Evolutionary conservation across 2,797 vertebrate species (phyloP).

Genomic region (Sebastes vulpes): DNA sequence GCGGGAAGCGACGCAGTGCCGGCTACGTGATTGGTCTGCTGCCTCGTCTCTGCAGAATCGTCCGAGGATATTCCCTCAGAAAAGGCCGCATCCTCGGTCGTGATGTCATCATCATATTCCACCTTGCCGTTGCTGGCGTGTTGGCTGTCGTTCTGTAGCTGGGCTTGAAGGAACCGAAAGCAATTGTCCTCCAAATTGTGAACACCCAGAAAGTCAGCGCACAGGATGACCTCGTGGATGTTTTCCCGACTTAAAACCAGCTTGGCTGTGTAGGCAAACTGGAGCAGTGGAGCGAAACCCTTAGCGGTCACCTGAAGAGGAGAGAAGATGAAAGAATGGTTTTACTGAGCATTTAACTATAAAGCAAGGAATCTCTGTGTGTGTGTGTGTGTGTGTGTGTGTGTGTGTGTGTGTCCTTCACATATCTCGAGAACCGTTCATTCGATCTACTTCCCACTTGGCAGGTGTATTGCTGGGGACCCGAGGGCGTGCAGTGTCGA

Average conservation of each 20-base stretch:
- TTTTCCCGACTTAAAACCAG: constrained; percentile 94
- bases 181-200: constrained; percentile 97
- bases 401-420: not conserved
- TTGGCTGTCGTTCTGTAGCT: constrained; percentile 90
- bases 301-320: constrained; percentile 91
- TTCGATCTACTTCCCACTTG: not conserved
- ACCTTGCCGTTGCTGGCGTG: constrained; percentile 84
- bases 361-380: not conserved
- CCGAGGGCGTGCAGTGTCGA: not conserved
- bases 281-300: constrained; percentile 94
- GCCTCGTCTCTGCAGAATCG: constrained; percentile 80
- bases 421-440: not conserved
- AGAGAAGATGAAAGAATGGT: not conserved
- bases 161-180: constrained; percentile 93
- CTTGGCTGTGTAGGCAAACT: constrained; percentile 98
- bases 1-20: constrained; percentile 55
- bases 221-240: constrained; percentile 95
- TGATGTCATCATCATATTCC: constrained; percentile 81
- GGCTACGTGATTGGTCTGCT: constrained; percentile 78
- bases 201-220: constrained; percentile 93
- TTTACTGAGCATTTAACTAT: not conserved
- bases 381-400: no score
- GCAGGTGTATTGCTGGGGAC: not conserved
- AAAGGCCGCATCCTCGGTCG: constrained; percentile 69
- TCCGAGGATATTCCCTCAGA: constrained; percentile 21